Percentiles rank a stretch among this genome's conserved stretches.
phyloP scores from a whole-genome alignment of 2,888 invertebrate genomes.

The Drosophila pegasa region DNA sequence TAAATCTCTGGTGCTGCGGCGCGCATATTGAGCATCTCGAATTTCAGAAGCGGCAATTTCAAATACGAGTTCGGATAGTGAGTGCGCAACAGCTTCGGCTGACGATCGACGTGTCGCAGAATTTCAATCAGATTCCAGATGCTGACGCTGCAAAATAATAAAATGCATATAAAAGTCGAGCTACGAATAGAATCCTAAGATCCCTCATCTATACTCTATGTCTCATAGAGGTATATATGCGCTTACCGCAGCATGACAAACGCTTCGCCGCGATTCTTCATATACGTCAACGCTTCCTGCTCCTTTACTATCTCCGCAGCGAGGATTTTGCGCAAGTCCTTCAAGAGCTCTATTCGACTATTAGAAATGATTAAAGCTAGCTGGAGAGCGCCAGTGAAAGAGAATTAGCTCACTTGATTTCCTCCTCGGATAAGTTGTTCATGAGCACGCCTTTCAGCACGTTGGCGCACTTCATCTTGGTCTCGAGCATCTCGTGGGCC shows the following conservation, averaged over 20 bases:
- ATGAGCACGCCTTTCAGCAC: constrained; percentile 77
- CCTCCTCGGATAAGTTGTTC: constrained; percentile 81
- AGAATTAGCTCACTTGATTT: constrained; percentile 69
- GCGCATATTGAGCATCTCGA: constrained; percentile 78
- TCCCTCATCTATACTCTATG: no score
- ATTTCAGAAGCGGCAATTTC: constrained; percentile 82
- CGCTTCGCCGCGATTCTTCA: constrained; percentile 76
- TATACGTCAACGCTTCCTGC: constrained; percentile 47
- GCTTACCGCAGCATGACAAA: constrained; percentile 79
- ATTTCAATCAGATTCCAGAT: constrained; percentile 82
- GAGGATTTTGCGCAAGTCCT: constrained; percentile 65
- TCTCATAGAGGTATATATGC: neutral
- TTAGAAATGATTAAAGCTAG: rapidly evolving
- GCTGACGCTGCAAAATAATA: constrained; percentile 53
- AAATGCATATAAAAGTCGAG: neutral
- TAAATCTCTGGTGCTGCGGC: constrained; percentile 79
- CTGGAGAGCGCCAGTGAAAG: rapidly evolving
- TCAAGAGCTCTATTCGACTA: constrained; percentile 76
- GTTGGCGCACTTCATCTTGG: constrained; percentile 73
- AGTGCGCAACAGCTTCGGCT: constrained; percentile 53
- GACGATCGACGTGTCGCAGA: constrained; percentile 78
- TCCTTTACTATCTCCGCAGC: constrained; percentile 56
- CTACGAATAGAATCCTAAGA: no score
- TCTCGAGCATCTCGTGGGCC: constrained; percentile 72
- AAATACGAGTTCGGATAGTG: constrained; percentile 82